A percentile compares a stretch with the other conserved stretches of the same genome.
These are phyloP conservation scores for Ashinkailepas kermadecensis DNA, from an alignment of 2,888 invertebrate species.

Conservation along the genomic window DNA sequence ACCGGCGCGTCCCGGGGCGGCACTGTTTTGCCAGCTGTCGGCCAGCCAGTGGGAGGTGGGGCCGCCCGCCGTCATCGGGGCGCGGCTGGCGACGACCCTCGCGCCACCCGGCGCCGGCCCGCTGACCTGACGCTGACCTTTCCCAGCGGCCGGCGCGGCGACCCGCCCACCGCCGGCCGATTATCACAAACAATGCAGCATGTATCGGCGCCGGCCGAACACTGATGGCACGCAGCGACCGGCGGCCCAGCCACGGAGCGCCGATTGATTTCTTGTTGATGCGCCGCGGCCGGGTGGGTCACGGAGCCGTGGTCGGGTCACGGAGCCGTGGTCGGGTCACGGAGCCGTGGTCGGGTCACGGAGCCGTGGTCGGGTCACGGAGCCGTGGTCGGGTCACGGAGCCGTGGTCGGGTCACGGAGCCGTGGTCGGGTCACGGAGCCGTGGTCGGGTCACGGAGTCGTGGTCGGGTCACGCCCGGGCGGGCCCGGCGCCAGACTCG, in stretches of 20 bases:
- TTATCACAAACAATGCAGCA: constrained; percentile 17
- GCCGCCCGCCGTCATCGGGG: not conserved
- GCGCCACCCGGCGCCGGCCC: not conserved
- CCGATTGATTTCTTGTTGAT: not conserved
- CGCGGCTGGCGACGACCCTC: not conserved
- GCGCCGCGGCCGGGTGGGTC: not conserved
- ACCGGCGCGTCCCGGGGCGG: not conserved
- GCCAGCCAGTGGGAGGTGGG: not conserved
- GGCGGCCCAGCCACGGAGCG: no score
- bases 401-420: no score
- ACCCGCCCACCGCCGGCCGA: not conserved
- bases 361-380: no score
- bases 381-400: no score
- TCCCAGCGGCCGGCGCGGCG: not conserved
- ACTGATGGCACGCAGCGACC: not conserved
- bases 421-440: no score
- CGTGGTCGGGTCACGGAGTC: no score
- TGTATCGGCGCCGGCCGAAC: not conserved
- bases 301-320: not conserved
- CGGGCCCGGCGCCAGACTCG: no score
- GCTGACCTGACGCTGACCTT: not conserved
- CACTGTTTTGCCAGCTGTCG: not conserved
- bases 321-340: not conserved
- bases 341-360: not conserved
- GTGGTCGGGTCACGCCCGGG: no score